phyloP scores from a whole-genome alignment of 1,140 invertebrate species.

The Copidosoma floridanum region DNA sequence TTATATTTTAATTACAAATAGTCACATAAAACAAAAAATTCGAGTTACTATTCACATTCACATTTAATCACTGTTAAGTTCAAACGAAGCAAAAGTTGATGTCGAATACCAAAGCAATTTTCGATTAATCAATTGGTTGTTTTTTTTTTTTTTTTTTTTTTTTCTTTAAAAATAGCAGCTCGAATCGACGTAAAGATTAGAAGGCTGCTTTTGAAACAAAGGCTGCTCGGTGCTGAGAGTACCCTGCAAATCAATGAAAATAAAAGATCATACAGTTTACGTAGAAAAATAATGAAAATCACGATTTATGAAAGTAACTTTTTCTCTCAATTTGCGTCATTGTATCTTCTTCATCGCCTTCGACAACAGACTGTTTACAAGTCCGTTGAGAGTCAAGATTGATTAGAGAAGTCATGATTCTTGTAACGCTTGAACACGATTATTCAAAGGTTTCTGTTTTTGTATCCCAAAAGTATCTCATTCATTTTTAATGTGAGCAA shows the following conservation, averaged over 20 bases:
- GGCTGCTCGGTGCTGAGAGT: background rate
- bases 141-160: background rate
- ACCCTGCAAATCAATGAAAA: background rate
- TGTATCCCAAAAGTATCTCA: background rate
- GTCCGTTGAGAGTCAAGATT: constrained; percentile 49
- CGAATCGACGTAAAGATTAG: too few relatives aligned
- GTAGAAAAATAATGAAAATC: background rate
- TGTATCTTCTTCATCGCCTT: background rate
- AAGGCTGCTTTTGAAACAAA: background rate
- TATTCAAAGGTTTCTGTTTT: background rate
- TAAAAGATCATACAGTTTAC: background rate
- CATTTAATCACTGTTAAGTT: too few relatives aligned
- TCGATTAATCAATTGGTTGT: background rate
- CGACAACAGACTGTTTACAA: constrained; percentile 45
- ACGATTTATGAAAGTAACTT: background rate
- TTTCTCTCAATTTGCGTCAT: background rate
- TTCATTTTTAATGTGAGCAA: background rate
- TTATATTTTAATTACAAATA: background rate
- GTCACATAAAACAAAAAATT: too few relatives aligned
- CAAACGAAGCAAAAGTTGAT: too few relatives aligned
- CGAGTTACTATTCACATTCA: too few relatives aligned
- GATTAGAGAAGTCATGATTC: constrained; percentile 20
- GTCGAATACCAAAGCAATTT: constrained; percentile 12
- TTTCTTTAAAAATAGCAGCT: background rate
- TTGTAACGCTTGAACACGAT: background rate